Evolutionary conservation across 2,888 invertebrate species (phyloP).

Genomic region (Thereva unica): DNA sequence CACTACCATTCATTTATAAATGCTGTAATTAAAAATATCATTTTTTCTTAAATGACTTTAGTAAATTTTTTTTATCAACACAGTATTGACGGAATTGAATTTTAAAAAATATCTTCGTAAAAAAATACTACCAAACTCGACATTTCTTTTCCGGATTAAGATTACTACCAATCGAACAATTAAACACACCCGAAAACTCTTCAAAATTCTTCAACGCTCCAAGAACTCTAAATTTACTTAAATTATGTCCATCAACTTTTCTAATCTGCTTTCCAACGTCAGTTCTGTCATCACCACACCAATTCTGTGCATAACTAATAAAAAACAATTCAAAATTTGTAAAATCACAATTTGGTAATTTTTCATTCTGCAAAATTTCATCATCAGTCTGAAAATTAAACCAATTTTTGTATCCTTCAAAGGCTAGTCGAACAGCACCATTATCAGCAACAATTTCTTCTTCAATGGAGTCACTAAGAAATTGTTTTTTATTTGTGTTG

Average conservation of each 20-base stretch:
- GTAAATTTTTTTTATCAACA: no score
- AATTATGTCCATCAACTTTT: constrained; percentile 11
- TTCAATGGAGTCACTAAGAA: constrained; percentile 8
- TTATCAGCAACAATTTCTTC: constrained; percentile 19
- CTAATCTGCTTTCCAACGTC: not conserved
- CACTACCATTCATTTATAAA: no score
- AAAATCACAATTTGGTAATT: constrained; percentile 8
- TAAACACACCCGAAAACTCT: constrained; percentile 28
- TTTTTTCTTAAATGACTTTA: no score
- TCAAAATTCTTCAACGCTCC: constrained; percentile 29
- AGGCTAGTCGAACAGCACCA: constrained; percentile 16
- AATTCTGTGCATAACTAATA: constrained; percentile 26
- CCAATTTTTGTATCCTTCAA: constrained; percentile 25
- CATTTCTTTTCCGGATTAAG: constrained; percentile 26
- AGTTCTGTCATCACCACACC: constrained; percentile 13
- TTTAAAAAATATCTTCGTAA: not conserved
- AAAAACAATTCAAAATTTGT: constrained; percentile 31
- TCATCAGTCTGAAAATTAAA: not conserved
- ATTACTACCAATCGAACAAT: constrained; percentile 22
- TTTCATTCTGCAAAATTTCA: constrained; percentile 8
- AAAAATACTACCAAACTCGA: constrained; percentile 19
- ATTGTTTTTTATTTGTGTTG: not conserved
- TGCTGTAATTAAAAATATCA: no score
- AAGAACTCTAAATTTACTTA: constrained; percentile 10
- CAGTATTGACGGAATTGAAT: no score